Conservation (phyloP, 2,888 invertebrate species). For the Morinoia aosen region DNA sequence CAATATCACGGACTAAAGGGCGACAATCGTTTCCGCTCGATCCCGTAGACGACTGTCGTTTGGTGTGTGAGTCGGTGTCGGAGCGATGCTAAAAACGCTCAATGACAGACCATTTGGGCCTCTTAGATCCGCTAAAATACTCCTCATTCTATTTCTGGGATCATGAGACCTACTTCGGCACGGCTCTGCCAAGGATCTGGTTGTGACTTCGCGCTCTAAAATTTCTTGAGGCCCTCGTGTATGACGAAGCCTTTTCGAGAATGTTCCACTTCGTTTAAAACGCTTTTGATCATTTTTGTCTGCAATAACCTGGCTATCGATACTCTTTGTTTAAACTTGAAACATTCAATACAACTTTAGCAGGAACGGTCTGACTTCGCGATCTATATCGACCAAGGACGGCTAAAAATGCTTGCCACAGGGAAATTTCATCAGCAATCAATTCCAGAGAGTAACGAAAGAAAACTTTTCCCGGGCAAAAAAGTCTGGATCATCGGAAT, state of each 20-base stretch:
- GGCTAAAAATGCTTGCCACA: conserved; percentile 12
- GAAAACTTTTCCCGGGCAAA: not conserved
- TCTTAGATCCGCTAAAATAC: not conserved
- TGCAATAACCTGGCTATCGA: not conserved
- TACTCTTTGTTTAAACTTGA: conserved; percentile 35
- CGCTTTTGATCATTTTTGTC: not conserved
- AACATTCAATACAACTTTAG: conserved; percentile 51
- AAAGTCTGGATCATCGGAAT: conserved; percentile 48
- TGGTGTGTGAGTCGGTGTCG: not conserved
- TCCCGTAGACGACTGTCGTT: conserved; percentile 33
- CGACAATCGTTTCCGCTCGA: conserved; percentile 44
- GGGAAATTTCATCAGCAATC: conserved; percentile 47
- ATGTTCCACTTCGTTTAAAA: not conserved
- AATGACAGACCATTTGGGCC: conserved; percentile 28
- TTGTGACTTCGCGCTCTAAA: not conserved
- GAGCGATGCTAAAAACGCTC: conserved; percentile 29
- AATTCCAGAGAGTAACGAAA: conserved; percentile 43
- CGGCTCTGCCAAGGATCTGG: not conserved
- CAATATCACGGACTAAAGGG: conserved; percentile 48
- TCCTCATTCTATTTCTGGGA: conserved; percentile 31
- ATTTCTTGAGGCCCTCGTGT: not conserved
- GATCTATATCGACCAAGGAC: conserved; percentile 31
- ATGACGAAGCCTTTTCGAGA: not conserved
- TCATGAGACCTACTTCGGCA: not conserved
- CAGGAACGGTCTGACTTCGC: conserved; percentile 25